These are phyloP conservation scores for Sminthurinus aureus DNA, from an alignment of 2,888 invertebrate species.

Conservation along the genomic window DNA sequence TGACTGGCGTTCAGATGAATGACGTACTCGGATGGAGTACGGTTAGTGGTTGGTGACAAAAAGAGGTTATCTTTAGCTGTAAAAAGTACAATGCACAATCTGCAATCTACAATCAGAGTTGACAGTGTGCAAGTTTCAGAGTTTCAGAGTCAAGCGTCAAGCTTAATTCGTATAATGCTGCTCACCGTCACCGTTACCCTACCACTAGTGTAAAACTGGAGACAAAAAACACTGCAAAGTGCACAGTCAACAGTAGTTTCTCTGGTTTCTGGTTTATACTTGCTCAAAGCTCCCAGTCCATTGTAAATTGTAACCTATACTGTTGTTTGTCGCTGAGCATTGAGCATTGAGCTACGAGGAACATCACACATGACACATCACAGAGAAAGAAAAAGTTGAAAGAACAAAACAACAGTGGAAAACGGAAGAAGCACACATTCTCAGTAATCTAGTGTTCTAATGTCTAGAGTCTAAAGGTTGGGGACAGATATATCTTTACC, in stretches of 20 bases:
- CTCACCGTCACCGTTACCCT: not conserved
- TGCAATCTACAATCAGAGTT: too few species aligned
- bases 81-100: not conserved
- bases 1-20: not conserved
- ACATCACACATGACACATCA: too few species aligned
- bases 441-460: not conserved
- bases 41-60: conserved; percentile 25
- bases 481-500: not conserved
- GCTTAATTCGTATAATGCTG: too few species aligned
- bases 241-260: not conserved
- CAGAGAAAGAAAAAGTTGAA: too few species aligned
- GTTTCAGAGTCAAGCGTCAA: too few species aligned
- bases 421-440: not conserved
- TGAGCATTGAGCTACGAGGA: too few species aligned
- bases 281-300: not conserved
- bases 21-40: too few species aligned
- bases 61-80: conserved; percentile 27
- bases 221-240: conserved; percentile 3
- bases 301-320: too few species aligned
- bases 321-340: too few species aligned
- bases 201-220: not conserved
- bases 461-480: conserved; percentile 10
- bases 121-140: too few species aligned
- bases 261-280: not conserved
- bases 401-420: not conserved